A percentile compares a stretch with the other conserved stretches of the same genome.
Evolutionary conservation across 1,140 invertebrate species (phyloP).

Genomic region (Matsumurasca onukii): DNA sequence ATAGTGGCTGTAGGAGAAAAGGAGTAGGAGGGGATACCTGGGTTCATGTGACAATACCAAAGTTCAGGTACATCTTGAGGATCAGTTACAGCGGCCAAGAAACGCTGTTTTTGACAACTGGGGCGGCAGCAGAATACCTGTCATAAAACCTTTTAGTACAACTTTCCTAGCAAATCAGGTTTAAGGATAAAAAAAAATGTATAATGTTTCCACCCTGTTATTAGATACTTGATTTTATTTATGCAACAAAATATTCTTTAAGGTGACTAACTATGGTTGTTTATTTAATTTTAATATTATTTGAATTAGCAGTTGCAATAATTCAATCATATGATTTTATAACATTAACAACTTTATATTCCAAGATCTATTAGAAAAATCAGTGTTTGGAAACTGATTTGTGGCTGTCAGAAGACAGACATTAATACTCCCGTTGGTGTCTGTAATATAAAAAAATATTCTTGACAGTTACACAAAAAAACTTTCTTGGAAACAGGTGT

Average conservation of each 20-base stretch:
- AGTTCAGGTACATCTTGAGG: slow-evolving; percentile 56
- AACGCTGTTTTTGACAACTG: slow-evolving; percentile 59
- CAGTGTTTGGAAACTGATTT: too few species aligned
- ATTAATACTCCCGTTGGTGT: too few species aligned
- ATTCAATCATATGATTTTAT: too few species aligned
- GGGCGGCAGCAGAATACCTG: slow-evolving; percentile 59
- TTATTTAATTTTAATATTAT: neutral
- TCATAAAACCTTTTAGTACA: slow-evolving; percentile 46
- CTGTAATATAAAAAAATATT: too few species aligned
- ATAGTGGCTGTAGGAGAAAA: too few species aligned
- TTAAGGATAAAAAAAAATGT: neutral
- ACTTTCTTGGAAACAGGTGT: too few species aligned
- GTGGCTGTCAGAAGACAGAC: too few species aligned
- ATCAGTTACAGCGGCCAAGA: slow-evolving; percentile 55
- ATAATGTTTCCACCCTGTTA: neutral
- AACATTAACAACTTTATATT: too few species aligned
- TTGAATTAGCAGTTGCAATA: neutral
- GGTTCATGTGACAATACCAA: slow-evolving; percentile 65
- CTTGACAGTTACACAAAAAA: too few species aligned
- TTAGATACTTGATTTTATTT: neutral
- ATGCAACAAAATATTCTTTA: neutral
- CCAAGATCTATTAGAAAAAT: too few species aligned
- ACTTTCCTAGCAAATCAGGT: neutral
- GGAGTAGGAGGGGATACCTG: slow-evolving; percentile 50
- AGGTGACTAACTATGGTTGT: neutral